Evolutionary conservation across 2,797 vertebrate genomes (phyloP).

Genomic region (Siniperca scherzeri): DNA sequence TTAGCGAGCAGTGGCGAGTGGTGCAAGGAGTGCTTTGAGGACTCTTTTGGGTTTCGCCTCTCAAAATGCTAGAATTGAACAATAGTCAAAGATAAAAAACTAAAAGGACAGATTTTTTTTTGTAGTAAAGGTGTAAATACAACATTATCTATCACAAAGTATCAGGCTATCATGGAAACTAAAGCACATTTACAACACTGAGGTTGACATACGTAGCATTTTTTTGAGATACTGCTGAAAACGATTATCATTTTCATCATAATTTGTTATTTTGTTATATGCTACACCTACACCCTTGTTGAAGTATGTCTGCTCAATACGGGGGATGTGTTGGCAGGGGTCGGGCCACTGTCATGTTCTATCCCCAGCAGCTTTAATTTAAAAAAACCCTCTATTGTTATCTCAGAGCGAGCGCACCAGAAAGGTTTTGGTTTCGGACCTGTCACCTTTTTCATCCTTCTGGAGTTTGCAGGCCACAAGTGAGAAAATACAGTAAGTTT

Average conservation of each 20-base stretch:
- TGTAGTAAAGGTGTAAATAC: no score
- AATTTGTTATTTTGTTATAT: not conserved
- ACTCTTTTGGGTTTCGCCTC: not conserved
- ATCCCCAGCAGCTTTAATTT: not conserved
- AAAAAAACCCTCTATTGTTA: not conserved
- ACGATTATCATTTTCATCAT: not conserved
- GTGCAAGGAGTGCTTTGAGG: not conserved
- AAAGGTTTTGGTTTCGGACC: not conserved
- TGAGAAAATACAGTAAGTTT: not conserved
- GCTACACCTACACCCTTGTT: not conserved
- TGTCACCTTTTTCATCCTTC: not conserved
- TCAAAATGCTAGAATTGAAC: no score
- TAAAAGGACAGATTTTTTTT: not conserved
- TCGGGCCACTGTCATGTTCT: slow-evolving; percentile 13
- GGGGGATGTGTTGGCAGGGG: slow-evolving; percentile 1
- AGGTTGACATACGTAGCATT: not conserved
- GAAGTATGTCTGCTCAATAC: not conserved
- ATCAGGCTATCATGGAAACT: not conserved
- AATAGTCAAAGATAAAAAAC: not conserved
- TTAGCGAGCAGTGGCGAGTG: not conserved
- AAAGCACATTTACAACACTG: not conserved
- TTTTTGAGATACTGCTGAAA: not conserved
- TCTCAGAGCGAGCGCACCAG: not conserved
- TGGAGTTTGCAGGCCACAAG: not conserved
- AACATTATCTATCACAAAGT: not conserved